Evolutionary conservation across 2,888 invertebrate species (phyloP).

Genomic region (Cryptophagus acutangulus): DNA sequence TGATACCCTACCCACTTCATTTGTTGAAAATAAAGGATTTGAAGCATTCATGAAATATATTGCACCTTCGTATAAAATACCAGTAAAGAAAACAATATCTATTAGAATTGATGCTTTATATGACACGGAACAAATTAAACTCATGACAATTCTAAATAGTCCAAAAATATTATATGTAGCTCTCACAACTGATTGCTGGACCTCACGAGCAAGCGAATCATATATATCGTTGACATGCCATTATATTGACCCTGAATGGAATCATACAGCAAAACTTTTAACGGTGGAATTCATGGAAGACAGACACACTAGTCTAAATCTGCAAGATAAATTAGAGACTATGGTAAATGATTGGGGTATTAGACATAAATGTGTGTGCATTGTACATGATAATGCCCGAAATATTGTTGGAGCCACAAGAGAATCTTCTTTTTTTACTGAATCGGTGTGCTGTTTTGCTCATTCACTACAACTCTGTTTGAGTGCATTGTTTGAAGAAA

Average conservation of each 20-base stretch:
- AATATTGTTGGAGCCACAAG: constrained; percentile 25
- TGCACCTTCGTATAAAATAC: not conserved
- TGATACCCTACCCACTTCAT: constrained; percentile 15
- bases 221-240: constrained; percentile 27
- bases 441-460: constrained; percentile 26
- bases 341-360: constrained; percentile 24
- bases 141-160: not conserved
- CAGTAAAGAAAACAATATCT: constrained; percentile 1
- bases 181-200: constrained; percentile 28
- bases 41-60: not conserved
- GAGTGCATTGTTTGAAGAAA: constrained; percentile 19
- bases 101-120: not conserved
- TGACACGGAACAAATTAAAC: not conserved
- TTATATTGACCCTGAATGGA: constrained; percentile 21
- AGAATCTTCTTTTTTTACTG: constrained; percentile 15
- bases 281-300: constrained; percentile 23
- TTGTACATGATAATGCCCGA: constrained; percentile 30
- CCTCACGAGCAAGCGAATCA: constrained; percentile 24
- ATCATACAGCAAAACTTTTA: constrained; percentile 18
- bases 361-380: constrained; percentile 20
- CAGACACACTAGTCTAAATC: constrained; percentile 23
- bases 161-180: not conserved
- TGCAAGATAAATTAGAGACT: constrained; percentile 20
- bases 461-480: constrained; percentile 28
- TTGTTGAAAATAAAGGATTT: constrained; percentile 8